Conservation (phyloP, 2,888 invertebrate genomes). For the Hydraecia micacea region DNA sequence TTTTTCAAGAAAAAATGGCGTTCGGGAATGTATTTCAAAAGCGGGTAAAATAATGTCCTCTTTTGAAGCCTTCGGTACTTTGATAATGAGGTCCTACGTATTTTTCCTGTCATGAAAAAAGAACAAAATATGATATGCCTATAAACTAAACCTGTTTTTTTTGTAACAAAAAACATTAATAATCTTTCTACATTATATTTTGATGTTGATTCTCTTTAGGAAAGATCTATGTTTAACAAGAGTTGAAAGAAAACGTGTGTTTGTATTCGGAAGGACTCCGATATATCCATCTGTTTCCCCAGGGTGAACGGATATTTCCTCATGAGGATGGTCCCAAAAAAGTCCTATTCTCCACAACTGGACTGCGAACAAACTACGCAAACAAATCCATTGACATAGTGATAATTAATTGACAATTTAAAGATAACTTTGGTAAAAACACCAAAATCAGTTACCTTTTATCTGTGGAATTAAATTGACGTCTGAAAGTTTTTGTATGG, state of each 20-base stretch:
- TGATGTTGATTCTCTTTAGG: not conserved
- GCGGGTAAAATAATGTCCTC: conserved; percentile 61
- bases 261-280: not conserved
- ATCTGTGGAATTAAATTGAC: no score
- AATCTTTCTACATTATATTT: not conserved
- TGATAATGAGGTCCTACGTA: conserved; percentile 39
- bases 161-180: not conserved
- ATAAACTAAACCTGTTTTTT: not conserved
- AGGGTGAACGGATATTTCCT: conserved; percentile 1
- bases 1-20: conserved; percentile 56
- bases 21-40: conserved; percentile 57
- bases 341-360: not conserved
- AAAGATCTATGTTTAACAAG: not conserved
- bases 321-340: not conserved
- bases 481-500: no score
- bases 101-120: conserved; percentile 21
- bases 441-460: no score
- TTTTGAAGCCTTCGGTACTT: conserved; percentile 47
- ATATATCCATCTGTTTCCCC: not conserved
- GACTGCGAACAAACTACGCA: not conserved
- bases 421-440: not conserved
- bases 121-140: not conserved
- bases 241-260: not conserved
- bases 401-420: not conserved
- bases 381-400: not conserved